Evolutionary conservation across 2,797 vertebrate genomes (phyloP), one percentile per base, ranked within the genome.

Genomic region (Sebastes steindachneri): DNA sequence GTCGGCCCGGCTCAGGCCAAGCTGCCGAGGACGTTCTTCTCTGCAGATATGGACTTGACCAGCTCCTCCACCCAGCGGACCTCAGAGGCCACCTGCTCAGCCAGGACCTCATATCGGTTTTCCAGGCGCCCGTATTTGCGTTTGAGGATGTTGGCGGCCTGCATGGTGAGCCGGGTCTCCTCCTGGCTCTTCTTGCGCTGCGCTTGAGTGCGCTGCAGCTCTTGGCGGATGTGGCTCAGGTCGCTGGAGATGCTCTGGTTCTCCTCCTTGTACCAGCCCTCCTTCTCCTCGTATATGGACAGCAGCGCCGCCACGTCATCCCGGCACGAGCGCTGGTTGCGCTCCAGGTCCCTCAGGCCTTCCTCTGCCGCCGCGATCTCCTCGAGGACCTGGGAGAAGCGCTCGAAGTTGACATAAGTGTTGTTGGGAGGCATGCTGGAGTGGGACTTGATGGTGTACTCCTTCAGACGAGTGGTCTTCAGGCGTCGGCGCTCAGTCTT

Each of bases 391-490:
- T 96, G 97, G 28, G 98, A 99, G 95, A 99, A 99, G 90, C 99
- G 97, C 95, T 99, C 98, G 0, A 99, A 99, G 95, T 98, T 99
- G 93, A 98, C 93, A 75, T 99, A 99, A n/a, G 97, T 98, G 93
- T 99, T 99, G 96, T 99, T 99, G 63, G 98, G 99, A 0, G 98
- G 99, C 99, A 99, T 99, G 96, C 98, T 99, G 26, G 99, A 99
- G 93, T 99, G 98, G 0, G 99, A 99, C 86, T 99, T 99, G 95
- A 99, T 98, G 85, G 98, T 99, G 96, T 99, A 99, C 91, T 99
- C 98, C 95, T 99, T 99, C 80, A 99, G 96, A 35, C 99, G 98
- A 0, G 98, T 98, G 1, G 99, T 98, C 94, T 98, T 98, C 89
- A 99, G 96, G 48, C 98, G 97, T 7, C 99, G 95, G 3, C 98